A percentile compares a stretch with the other conserved stretches of the same genome.
phyloP scores from a whole-genome alignment of 2,113 vertebrate genomes.

The Strix aluco region DNA sequence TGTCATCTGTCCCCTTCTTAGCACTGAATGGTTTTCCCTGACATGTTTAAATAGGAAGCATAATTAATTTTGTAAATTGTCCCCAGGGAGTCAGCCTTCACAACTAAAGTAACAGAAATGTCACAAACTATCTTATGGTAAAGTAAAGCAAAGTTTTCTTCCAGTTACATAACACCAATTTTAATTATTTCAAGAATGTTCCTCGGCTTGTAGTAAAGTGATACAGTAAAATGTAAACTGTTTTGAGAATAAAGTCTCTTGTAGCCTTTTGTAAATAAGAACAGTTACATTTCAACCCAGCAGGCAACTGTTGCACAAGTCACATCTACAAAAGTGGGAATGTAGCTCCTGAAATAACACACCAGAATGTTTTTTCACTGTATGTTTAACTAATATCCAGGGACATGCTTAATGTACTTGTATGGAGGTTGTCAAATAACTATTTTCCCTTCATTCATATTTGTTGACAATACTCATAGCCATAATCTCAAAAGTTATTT shows the following conservation, averaged over 20 bases:
- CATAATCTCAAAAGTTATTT: background rate
- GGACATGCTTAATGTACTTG: background rate
- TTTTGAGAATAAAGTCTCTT: background rate
- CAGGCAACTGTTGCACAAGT: background rate
- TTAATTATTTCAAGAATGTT: background rate
- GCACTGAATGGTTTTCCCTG: conserved; percentile 6
- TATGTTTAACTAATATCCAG: background rate
- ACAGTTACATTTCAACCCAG: background rate
- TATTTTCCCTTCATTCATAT: background rate
- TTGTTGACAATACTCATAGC: background rate
- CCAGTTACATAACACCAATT: background rate
- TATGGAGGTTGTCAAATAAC: background rate
- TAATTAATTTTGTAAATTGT: conserved; percentile 52
- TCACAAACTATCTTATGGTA: background rate
- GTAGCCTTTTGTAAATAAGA: background rate
- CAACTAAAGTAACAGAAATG: conserved; percentile 35
- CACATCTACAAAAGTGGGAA: background rate
- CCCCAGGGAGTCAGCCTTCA: conserved; percentile 16
- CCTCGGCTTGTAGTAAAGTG: background rate
- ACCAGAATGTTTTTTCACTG: background rate
- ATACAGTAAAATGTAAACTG: background rate
- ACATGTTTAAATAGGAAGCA: background rate
- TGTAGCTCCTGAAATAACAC: background rate
- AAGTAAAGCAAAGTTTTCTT: conserved; percentile 22
- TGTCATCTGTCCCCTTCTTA: background rate